Evolutionary conservation across 1,140 invertebrate genomes (phyloP), one percentile per base, ranked within the genome.

Genomic region (Leptopilina clavipes): DNA sequence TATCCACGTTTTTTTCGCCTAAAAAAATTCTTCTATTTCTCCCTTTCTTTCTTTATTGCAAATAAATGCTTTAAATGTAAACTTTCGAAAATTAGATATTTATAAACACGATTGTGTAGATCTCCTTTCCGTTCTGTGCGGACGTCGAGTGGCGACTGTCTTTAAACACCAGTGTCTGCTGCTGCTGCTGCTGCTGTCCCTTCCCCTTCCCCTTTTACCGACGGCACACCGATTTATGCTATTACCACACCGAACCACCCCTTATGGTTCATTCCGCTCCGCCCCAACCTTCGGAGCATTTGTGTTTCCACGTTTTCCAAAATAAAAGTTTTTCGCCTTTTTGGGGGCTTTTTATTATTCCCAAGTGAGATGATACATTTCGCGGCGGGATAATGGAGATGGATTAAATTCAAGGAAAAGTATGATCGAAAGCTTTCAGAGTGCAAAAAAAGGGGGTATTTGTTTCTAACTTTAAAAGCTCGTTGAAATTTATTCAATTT

Each of bases 101-200:
- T n/a, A n/a, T n/a, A 40, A 6, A 76, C 70, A 80, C 44, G 74
- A 75, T 75, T 81, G 77, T 78, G 77, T 76, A 70, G 56, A 82
- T 80, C 79, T 85, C 80, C 84, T 83, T 82, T 83, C 85, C 84
- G 86, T 86, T 44, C 83, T 81, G 80, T 85, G 79, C 88, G 86
- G 87, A 86, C 86, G 87, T 89, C 88, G 87, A 89, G 87, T 88
- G 83, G 87, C 87, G 87, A 89, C 88, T 89, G 88, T 83, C 86
- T 86, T 86, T 86, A 81, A 79, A 81, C 84, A 81, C 77, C 84
- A 81, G 77, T 79, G 78, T 76, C 37, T 40, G 79, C 79, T 72
- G 80, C 75, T 54, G 48, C 43, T 72, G 73, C 71, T 54, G 71
- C n/a, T 56, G 14, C 73, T 80, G 74, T 72, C 76, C 75, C 77